Base-by-base conservation (phyloP, 2,797 vertebrate species). In the Cottoperca gobio region DNA sequence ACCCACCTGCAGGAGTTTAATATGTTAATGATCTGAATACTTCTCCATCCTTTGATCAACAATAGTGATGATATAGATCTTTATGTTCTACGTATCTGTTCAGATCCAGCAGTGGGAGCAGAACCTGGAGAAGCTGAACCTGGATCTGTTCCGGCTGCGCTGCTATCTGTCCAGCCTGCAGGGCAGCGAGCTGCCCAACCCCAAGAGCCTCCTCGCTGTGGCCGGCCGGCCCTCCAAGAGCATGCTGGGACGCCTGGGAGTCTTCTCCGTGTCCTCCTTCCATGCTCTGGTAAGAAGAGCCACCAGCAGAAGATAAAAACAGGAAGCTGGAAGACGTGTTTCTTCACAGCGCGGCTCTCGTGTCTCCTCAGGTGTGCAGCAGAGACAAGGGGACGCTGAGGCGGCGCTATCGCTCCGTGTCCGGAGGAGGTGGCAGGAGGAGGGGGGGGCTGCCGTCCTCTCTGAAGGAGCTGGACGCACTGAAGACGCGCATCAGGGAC, bases 71-170 rank as follows among this genome's bases (percentile, higher is more conserved):
- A 28, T 28, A 28, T 28, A 28, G 28, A 28, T 6, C 28, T 3
- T 28, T 28, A 3, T 6, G 28, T 28, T 28, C 28, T 28, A n/a
- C n/a, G n/a, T n/a, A n/a, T n/a, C 23, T 33, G 55, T 24, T 59
- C 57, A 59, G 97, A 98, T 99, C 85, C 95, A 96, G 86, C 97
- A 97, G 70, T 99, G 97, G 97, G 97, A 98, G 64, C 97, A 97
- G 93, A 99, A 98, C 89, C 93, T 98, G 92, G 97, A 99, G 91
- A 96, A 96, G 55, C 96, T 98, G 85, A 96, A 97, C 91, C 94
- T 97, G 95, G 97, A 97, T 39, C 94, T 98, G 69, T 99, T 99
- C 93, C 93, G 96, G 58, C 91, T 96, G 87, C 94, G 96, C 45
- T 98, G 97, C 79, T 99, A 99, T 72, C 93, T 97, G 83, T 95